A percentile compares a stretch with the other conserved stretches of the same genome.
These are phyloP conservation scores for Epiblema foenella DNA, from an alignment of 2,888 invertebrate genomes.

Conservation along the genomic window DNA sequence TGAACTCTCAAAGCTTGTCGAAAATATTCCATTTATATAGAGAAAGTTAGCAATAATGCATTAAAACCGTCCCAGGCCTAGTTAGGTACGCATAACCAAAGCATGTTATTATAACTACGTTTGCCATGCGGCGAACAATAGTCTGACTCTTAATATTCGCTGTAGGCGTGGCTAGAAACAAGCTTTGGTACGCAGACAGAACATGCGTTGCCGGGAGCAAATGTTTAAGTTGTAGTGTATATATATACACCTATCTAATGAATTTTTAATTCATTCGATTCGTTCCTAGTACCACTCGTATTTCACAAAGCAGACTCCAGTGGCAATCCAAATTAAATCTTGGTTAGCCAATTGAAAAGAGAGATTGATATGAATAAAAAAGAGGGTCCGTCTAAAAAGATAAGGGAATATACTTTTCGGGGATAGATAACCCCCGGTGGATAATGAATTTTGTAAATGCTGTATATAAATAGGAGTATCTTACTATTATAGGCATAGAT, in stretches of 20 bases:
- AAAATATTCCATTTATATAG: too few relatives aligned
- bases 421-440: background rate
- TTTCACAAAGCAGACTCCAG: background rate
- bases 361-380: slow-evolving; percentile 17
- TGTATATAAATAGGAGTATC: background rate
- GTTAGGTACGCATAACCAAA: background rate
- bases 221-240: too few relatives aligned
- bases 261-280: background rate
- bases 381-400: slow-evolving; percentile 11
- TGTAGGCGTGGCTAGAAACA: background rate
- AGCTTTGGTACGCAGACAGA: background rate
- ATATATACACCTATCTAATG: background rate
- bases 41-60: background rate
- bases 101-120: background rate
- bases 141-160: too few relatives aligned
- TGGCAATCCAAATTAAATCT: slow-evolving; percentile 24
- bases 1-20: too few relatives aligned
- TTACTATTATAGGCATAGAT: background rate
- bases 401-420: slow-evolving; percentile 24
- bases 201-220: background rate
- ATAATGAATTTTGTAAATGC: slow-evolving; percentile 3
- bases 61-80: background rate
- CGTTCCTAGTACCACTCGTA: background rate
- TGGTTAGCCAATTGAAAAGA: slow-evolving; percentile 18
- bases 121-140: background rate